A percentile compares a stretch with the other conserved stretches of the same genome.
Conservation (phyloP, 64 coral and sea anemone species). For the Dendronephthya gigantea region DNA sequence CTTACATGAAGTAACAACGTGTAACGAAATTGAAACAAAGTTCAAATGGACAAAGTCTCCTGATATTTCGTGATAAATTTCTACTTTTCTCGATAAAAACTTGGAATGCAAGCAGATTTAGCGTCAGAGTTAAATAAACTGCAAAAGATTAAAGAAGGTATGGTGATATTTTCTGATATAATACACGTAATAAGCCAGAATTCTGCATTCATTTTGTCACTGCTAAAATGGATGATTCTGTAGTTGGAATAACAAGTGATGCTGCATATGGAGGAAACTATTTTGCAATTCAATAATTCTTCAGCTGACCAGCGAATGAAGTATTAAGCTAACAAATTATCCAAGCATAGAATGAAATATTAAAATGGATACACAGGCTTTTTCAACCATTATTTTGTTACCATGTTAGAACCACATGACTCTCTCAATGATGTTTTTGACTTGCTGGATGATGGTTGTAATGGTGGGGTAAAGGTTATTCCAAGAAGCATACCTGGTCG, state of each 20-base stretch:
- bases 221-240: no score
- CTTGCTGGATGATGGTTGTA: conserved; percentile 71
- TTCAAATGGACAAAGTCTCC: no score
- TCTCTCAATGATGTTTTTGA: conserved; percentile 35
- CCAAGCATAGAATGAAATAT: no score
- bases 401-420: neutral
- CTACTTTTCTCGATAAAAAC: neutral
- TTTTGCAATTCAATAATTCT: no score
- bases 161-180: neutral
- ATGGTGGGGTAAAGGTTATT: conserved; percentile 56
- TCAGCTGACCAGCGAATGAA: no score
- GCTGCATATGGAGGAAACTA: no score
- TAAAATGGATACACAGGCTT: no score
- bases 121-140: neutral
- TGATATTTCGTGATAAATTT: neutral
- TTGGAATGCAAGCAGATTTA: neutral
- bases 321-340: no score
- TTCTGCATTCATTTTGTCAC: no score
- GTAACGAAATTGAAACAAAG: no score
- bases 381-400: neutral
- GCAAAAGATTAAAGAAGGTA: conserved; percentile 1
- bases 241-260: no score
- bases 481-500: conserved; percentile 14
- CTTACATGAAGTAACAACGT: no score
- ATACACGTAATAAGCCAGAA: neutral